phyloP scores from a whole-genome alignment of 2,797 vertebrate genomes.

The Tarsius wallacei region DNA sequence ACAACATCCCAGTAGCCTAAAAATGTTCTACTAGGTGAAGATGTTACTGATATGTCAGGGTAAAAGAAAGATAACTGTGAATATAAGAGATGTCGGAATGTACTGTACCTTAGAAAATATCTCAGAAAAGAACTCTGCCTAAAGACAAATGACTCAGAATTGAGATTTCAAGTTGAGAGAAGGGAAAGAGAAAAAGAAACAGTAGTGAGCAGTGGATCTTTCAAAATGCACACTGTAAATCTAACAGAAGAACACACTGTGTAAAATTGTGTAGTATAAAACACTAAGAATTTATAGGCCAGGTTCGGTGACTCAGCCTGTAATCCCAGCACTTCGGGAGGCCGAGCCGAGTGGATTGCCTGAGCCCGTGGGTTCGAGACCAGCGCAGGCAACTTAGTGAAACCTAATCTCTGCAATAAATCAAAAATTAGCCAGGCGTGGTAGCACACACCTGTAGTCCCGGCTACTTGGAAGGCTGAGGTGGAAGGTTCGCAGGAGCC shows the following conservation, averaged over 20 bases:
- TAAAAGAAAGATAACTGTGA: neutral
- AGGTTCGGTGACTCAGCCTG: too few relatives aligned
- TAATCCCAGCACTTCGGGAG: too few relatives aligned
- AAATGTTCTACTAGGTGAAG: neutral
- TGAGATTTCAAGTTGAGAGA: neutral
- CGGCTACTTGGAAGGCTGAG: too few relatives aligned
- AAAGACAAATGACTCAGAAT: neutral
- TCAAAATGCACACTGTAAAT: neutral
- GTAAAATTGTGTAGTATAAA: neutral
- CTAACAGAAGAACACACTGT: neutral
- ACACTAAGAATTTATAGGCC: neutral
- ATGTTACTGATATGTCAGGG: neutral
- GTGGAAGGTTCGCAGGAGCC: too few relatives aligned
- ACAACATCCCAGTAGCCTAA: neutral
- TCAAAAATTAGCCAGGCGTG: too few relatives aligned
- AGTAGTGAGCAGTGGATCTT: neutral
- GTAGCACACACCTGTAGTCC: too few relatives aligned
- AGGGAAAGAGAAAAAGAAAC: neutral
- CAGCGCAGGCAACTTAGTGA: too few relatives aligned
- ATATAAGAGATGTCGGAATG: neutral
- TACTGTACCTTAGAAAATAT: neutral
- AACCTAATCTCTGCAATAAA: too few relatives aligned
- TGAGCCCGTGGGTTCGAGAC: too few relatives aligned
- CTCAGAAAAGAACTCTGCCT: neutral
- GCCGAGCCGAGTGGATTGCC: too few relatives aligned